phyloP scores from a whole-genome alignment of 2,113 vertebrate genomes.

The Catharus fuscescens region DNA sequence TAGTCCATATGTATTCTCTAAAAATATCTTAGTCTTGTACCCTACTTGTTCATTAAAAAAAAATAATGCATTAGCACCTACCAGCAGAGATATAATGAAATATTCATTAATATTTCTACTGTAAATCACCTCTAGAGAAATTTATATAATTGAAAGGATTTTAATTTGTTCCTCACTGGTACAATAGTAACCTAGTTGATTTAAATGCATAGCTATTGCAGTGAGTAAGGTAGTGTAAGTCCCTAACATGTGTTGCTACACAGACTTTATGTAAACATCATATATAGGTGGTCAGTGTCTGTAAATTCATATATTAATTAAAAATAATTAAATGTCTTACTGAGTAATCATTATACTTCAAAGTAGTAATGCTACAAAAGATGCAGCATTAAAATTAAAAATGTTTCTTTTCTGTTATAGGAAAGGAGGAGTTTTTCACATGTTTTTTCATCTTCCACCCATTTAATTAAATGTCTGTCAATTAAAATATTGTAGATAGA shows the following conservation, averaged over 20 bases:
- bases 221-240: not conserved
- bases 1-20: not conserved
- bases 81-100: conserved; percentile 21
- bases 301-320: not conserved
- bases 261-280: not conserved
- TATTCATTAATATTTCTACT: conserved; percentile 31
- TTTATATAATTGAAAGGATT: not conserved
- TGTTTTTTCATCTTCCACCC: not conserved
- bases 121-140: conserved; percentile 13
- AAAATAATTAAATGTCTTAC: not conserved
- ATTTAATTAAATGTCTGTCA: not conserved
- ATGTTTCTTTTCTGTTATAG: not conserved
- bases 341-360: not conserved
- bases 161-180: not conserved
- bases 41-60: not conserved
- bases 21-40: not conserved
- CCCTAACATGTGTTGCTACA: not conserved
- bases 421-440: not conserved
- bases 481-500: not conserved
- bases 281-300: not conserved
- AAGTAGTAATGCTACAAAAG: not conserved
- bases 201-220: not conserved
- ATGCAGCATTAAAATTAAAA: not conserved
- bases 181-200: not conserved
- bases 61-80: not conserved